These are phyloP conservation scores for Sinocyclocheilus rhinocerous DNA, from an alignment of 2,113 vertebrate species.

Conservation along the genomic window DNA sequence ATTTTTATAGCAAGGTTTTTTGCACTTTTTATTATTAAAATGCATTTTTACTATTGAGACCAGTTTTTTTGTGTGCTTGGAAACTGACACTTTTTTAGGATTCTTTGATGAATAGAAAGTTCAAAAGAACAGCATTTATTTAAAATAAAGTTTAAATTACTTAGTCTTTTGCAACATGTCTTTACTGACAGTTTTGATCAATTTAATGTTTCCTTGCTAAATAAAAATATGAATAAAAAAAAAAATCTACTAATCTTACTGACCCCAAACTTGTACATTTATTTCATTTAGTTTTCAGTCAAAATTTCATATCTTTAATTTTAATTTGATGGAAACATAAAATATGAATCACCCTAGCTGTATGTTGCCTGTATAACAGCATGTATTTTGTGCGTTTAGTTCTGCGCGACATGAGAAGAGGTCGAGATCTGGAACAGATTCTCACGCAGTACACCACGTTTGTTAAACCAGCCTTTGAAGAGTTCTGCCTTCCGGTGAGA, in stretches of 20 bases:
- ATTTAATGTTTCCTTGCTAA: neutral
- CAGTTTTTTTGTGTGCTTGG: no score
- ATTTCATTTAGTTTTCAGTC: neutral
- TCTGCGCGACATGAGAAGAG: conserved; percentile 90
- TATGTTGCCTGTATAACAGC: no score
- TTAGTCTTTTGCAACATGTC: neutral
- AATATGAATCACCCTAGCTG: neutral
- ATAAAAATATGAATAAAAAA: neutral
- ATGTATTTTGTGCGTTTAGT: conserved; percentile 70
- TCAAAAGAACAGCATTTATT: no score
- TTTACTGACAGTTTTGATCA: neutral
- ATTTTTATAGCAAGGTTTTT: no score
- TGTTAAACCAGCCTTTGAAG: conserved; percentile 96
- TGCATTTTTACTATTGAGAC: no score
- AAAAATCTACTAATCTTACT: neutral
- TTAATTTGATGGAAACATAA: neutral
- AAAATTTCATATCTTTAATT: no score
- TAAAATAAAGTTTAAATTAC: no score
- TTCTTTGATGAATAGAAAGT: no score
- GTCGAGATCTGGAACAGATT: conserved; percentile 95
- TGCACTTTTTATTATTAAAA: no score
- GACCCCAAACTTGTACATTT: neutral
- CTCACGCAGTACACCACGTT: conserved; percentile 95
- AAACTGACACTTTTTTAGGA: no score
- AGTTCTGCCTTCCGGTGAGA: conserved; percentile 93